Percentiles rank a stretch among this genome's conserved stretches.
Evolutionary conservation across 92 coral and sea anemone genomes (phyloP).

Genomic region (Zoanthus gigantus): DNA sequence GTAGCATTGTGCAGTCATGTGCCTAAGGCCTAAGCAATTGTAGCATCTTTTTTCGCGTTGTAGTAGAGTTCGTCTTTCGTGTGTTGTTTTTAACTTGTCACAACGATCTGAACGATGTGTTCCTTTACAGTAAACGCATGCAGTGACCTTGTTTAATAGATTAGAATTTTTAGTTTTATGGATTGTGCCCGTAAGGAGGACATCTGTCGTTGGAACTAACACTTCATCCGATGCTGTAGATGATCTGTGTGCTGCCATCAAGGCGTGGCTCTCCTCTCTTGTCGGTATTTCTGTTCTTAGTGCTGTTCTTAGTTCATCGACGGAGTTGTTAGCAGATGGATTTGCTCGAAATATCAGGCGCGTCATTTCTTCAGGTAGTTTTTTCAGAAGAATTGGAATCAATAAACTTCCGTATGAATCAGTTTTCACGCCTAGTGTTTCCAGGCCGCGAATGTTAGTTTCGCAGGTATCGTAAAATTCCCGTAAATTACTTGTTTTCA

Average conservation of each 20-base stretch:
- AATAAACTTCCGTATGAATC: conserved; percentile 68
- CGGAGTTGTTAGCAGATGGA: conserved; percentile 53
- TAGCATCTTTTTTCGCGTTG: conserved; percentile 49
- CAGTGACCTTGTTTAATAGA: conserved; percentile 31
- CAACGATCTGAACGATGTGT: conserved; percentile 51
- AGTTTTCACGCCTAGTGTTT: conserved; percentile 63
- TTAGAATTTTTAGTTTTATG: conserved; percentile 30
- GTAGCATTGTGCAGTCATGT: conserved; percentile 47
- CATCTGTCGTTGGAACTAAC: conserved; percentile 53
- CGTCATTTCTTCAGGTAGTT: conserved; percentile 55
- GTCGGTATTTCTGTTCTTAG: conserved; percentile 55
- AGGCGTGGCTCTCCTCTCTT: conserved; percentile 46
- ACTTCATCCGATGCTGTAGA: conserved; percentile 43
- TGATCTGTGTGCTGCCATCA: conserved; percentile 24
- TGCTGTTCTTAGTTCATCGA: conserved; percentile 59
- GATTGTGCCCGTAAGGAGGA: conserved; percentile 47
- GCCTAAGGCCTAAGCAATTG: conserved; percentile 55
- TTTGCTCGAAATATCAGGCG: conserved; percentile 36
- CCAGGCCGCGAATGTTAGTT: conserved; percentile 69
- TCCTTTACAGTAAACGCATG: conserved; percentile 56
- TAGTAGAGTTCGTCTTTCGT: conserved; percentile 49
- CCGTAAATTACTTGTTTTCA: conserved; percentile 62
- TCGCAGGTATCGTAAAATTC: conserved; percentile 67
- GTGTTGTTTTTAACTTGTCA: conserved; percentile 34
- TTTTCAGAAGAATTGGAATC: conserved; percentile 59